Evolutionary conservation across 2,113 vertebrate genomes (phyloP), one percentile per base, ranked within the genome.

Genomic region (Hymenochirus boettgeri): DNA sequence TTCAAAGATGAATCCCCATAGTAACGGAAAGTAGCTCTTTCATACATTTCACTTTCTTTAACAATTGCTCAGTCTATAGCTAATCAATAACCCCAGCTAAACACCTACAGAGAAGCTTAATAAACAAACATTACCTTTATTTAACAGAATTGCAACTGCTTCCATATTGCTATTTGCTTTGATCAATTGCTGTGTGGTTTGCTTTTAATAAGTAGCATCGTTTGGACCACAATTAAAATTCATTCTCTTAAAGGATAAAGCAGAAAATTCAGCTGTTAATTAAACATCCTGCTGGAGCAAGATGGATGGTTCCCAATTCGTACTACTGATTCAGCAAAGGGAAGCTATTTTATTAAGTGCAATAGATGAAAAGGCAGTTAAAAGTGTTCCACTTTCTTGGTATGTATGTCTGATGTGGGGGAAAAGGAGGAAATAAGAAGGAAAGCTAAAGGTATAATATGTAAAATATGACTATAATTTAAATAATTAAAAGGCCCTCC

Each of bases 171-270:
- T 76, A 82, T 88, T 88, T 88, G 75, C 73, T 83, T 77, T 92
- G 90, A 95, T 92, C 83, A 91, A 90, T 93, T 87, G 82, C 83
- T 84, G 73, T 79, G 78, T 70, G 70, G 81, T 74, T 71, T 53
- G 80, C 83, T 87, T 31, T 91, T 87, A 92, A 92, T 91, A 90
- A 80, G 76, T 79, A 82, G 74, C 80, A 86, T 91, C 89, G 92
- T 92, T 86, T 84, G 80, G 83, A 80, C 77, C 70, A 71, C 86
- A 91, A 88, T 92, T 91, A 92, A 79, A 88, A 81, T 84, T 85
- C 80, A 83, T 83, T 74, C 82, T 80, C 87, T 88, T 83, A 79
- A 85, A 89, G 90, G 80, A 84, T 81, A 84, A 89, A 90, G 88
- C 86, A 89, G 82, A 89, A 84, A 88, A 80, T 74, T 79, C 70